A percentile compares a stretch with the other conserved stretches of the same genome.
Conservation (phyloP, 2,888 invertebrate genomes). For the Luperina testacea region DNA sequence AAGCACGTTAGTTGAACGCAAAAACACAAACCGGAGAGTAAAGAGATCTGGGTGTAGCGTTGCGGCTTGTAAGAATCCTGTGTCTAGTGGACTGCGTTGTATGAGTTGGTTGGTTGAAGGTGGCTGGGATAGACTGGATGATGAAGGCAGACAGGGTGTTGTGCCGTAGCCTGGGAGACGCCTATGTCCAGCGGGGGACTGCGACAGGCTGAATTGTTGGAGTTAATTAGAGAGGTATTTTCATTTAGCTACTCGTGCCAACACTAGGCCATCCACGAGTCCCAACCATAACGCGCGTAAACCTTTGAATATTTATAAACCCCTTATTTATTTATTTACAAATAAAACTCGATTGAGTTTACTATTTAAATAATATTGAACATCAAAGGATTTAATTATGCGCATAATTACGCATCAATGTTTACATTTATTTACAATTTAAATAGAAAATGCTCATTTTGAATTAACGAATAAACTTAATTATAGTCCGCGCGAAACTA, state of each 20-base stretch:
- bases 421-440: slow-evolving; percentile 44
- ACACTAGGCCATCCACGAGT: too few species aligned
- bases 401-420: slow-evolving; percentile 24
- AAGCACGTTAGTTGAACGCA: background rate
- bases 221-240: background rate
- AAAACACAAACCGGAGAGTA: background rate
- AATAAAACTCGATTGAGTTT: slow-evolving; percentile 11
- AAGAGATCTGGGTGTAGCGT: background rate
- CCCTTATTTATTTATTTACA: slow-evolving; percentile 31
- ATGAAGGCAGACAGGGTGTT: background rate
- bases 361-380: slow-evolving; percentile 34
- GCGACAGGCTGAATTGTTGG: background rate
- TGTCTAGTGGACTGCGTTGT: background rate
- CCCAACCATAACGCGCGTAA: background rate
- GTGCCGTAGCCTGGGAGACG: background rate
- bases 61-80: background rate
- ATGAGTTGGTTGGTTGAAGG: background rate
- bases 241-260: background rate
- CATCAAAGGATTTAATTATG: slow-evolving; percentile 43
- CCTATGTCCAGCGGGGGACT: background rate
- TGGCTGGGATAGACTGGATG: background rate
- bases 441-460: slow-evolving; percentile 34
- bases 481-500: background rate
- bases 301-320: slow-evolving; percentile 17
- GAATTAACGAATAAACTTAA: slow-evolving; percentile 28